Base-by-base conservation (phyloP, 2,113 vertebrate species). In the Pan troglodytes region DNA sequence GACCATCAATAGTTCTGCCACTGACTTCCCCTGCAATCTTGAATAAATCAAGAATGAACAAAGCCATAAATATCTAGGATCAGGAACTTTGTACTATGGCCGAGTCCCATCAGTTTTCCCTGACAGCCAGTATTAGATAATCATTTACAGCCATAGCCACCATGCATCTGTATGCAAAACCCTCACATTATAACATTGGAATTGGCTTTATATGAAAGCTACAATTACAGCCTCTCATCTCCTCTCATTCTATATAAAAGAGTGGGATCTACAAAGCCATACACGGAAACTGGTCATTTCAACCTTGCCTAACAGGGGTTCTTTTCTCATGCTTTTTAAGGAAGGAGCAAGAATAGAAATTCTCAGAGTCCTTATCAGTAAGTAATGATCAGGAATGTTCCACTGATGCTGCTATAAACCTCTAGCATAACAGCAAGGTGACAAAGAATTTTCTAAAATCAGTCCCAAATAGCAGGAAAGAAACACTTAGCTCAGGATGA, bases 131-230 rank as follows among this genome's bases (percentile, higher is more conserved):
- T n/a, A 78, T 68, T 68, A 61, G 48, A 48, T 84, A 92, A 96
- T 85, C 94, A 94, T 78, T 97, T 84, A 61, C 87, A 52, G n/a
- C 14, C 52, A 22, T 1, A 48, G 38, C 93, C 61, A 76, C 70
- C 27, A 3, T 7, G 35, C 40, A 82, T 80, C 92, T 90, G 43
- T 64, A 97, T 92, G 90, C 95, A 97, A 97, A 97, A 84, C 11
- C 16, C 25, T 94, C 68, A 52, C 30, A 50, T 70, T 1, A 83
- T 16, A 35, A 94, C 25, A 43, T 0, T 89, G 50, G n/a, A 20
- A 79, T n/a, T 30, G 2, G 64, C 81, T 95, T 76, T 76, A 93
- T 84, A 67, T 22, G 8, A 94, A 73, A 12, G 27, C 14, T 83
- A 70, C 64, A 84, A 55, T 82, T 25, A 82, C 9, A 80, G 27